A percentile compares a stretch with the other conserved stretches of the same genome.
phyloP scores from a whole-genome alignment of 1,140 invertebrate species.

The Steinernema feltiae region DNA sequence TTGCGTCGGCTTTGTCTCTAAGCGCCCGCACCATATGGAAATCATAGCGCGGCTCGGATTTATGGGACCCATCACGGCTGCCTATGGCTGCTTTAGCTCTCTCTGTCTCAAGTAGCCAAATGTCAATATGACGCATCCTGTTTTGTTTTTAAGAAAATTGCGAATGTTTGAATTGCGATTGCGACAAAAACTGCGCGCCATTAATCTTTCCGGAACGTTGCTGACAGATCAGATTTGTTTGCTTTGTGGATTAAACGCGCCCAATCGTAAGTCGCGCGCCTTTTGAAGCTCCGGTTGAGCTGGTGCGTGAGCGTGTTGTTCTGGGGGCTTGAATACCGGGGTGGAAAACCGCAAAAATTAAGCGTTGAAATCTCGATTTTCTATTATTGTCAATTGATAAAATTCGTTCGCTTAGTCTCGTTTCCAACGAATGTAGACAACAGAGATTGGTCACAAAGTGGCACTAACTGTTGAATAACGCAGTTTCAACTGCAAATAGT shows the following conservation, averaged over 20 bases:
- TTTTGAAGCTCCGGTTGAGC: neutral
- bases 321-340: no score
- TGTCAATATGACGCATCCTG: no score
- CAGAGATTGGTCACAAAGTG: no score
- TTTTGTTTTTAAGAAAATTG: no score
- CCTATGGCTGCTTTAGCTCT: neutral
- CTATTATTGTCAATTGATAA: no score
- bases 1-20: neutral
- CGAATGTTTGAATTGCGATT: no score
- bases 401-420: no score
- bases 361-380: no score
- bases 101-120: neutral
- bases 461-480: no score
- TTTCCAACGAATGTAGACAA: no score
- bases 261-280: neutral
- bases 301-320: neutral
- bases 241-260: neutral
- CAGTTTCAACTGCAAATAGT: no score
- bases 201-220: slow-evolving; percentile 7
- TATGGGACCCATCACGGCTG: neutral
- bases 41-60: slow-evolving; percentile 6
- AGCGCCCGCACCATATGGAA: neutral
- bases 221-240: neutral
- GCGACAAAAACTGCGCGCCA: slow-evolving; percentile 3
- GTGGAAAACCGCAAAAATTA: no score